Percentiles rank a stretch among this genome's conserved stretches.
These are phyloP conservation scores for Speoplatyrhinus poulsoni DNA, from an alignment of 2,113 vertebrate genomes.

Conservation along the genomic window DNA sequence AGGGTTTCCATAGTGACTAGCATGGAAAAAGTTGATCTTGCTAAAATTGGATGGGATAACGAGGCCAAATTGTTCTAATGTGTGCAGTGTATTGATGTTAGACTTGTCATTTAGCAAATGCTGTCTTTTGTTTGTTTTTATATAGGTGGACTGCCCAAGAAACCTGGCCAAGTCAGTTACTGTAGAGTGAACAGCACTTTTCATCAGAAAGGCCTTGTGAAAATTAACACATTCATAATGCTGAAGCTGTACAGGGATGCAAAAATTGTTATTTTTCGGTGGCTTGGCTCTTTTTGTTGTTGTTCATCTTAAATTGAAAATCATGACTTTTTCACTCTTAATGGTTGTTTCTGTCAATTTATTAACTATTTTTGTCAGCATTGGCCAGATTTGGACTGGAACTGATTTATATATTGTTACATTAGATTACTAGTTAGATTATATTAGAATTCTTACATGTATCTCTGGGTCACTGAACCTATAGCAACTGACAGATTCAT, in stretches of 20 bases:
- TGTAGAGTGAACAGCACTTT: conserved; percentile 82
- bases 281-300: conserved; percentile 46
- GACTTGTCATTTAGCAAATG: neutral
- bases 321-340: conserved; percentile 35
- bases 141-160: conserved; percentile 96
- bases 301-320: conserved; percentile 28
- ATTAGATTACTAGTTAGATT: neutral
- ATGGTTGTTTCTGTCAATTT: conserved; percentile 19
- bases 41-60: no score
- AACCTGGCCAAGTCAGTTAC: conserved; percentile 99
- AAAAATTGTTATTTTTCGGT: conserved; percentile 33
- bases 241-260: conserved; percentile 33
- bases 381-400: conserved; percentile 54
- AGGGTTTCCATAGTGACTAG: no score
- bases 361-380: conserved; percentile 20
- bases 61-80: no score
- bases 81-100: neutral
- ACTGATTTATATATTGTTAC: neutral
- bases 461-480: neutral
- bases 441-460: neutral
- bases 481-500: conserved; percentile 11
- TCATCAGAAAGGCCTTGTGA: conserved; percentile 28
- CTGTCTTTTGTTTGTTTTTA: conserved; percentile 34
- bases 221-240: conserved; percentile 5
- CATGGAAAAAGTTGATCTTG: no score